Percentiles rank a stretch among this genome's conserved stretches.
phyloP scores from a whole-genome alignment of 2,113 vertebrate species.

The Podarcis raffonei region DNA sequence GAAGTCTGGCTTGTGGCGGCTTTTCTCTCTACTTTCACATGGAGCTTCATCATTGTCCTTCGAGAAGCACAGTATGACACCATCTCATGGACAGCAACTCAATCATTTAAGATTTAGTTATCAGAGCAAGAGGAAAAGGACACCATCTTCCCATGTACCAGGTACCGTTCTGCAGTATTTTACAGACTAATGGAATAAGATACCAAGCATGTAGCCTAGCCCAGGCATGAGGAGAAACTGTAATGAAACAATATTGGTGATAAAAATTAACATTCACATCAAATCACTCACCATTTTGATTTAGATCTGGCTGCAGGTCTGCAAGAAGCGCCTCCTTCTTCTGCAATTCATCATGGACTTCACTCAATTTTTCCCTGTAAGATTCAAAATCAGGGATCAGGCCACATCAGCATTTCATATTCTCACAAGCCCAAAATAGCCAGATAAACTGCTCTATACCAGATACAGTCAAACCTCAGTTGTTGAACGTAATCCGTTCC shows the following conservation, averaged over 20 bases:
- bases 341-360: conserved; percentile 95
- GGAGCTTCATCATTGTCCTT: not conserved
- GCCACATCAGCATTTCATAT: not conserved
- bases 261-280: fast-evolving
- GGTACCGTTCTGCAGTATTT: not conserved
- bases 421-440: not conserved
- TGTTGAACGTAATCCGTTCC: no score
- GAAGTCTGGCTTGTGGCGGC: not conserved
- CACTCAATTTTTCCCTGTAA: conserved; percentile 91
- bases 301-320: conserved; percentile 91
- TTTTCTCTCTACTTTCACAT: not conserved
- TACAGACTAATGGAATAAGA: not conserved
- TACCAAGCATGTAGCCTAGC: not conserved
- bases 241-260: not conserved
- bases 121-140: not conserved
- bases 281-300: conserved; percentile 80
- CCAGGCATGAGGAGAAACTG: no score
- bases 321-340: conserved; percentile 96
- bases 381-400: conserved; percentile 29
- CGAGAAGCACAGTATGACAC: not conserved
- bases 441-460: not conserved
- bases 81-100: not conserved
- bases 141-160: not conserved
- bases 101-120: no score
- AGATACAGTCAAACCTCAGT: not conserved